phyloP scores from a whole-genome alignment of 1,140 invertebrate genomes.

The Caenorhabditis brenneri region DNA sequence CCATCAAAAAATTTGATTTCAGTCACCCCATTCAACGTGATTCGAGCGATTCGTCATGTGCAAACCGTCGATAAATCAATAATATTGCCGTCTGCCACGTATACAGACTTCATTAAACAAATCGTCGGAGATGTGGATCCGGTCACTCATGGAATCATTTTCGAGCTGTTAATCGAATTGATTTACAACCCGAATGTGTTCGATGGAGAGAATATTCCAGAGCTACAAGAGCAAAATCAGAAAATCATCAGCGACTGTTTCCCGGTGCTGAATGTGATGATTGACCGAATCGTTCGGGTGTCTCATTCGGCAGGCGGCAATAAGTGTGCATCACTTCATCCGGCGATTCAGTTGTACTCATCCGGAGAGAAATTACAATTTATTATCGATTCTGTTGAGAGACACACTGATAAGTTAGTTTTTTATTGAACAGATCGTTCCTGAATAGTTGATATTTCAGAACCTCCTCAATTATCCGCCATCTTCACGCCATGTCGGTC shows the following conservation, averaged over 20 bases:
- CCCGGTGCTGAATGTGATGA: conserved; percentile 7
- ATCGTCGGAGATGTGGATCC: conserved; percentile 35
- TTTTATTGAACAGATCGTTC: too few relatives aligned
- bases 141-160: background rate
- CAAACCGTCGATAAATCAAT: conserved; percentile 26
- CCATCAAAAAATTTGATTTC: background rate
- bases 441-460: background rate
- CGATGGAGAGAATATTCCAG: background rate
- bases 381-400: background rate
- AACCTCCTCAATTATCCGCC: conserved; percentile 12
- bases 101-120: conserved; percentile 32
- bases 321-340: background rate
- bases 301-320: background rate
- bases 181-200: background rate
- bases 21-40: conserved; percentile 45
- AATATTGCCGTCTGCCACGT: background rate
- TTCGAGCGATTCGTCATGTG: conserved; percentile 38
- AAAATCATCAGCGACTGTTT: background rate
- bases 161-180: conserved; percentile 16
- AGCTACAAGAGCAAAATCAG: background rate
- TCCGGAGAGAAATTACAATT: background rate
- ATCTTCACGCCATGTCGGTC: conserved; percentile 45
- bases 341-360: background rate
- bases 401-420: background rate
- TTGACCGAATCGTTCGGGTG: background rate